Percentiles rank a stretch among this genome's conserved stretches.
Conservation (phyloP, 2,797 vertebrate species). For the Helicolenus hilgendorfi region DNA sequence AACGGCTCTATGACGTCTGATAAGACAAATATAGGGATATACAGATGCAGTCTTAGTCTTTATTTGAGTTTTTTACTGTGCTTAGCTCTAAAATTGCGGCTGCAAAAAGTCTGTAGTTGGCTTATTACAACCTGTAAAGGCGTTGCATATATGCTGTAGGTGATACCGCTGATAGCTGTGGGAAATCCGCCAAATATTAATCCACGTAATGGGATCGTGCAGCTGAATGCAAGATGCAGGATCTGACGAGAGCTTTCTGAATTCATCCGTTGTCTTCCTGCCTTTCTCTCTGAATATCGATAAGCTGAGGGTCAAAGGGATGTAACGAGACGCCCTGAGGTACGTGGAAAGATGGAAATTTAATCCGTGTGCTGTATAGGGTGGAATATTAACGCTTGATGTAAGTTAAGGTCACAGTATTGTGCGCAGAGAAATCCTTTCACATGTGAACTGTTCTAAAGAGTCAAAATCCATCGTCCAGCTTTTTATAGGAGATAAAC, state of each 20-base stretch:
- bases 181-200: conserved; percentile 67
- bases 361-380: conserved; percentile 2
- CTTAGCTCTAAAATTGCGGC: neutral
- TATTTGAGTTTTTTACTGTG: neutral
- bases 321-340: neutral
- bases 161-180: conserved; percentile 2
- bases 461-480: conserved; percentile 79
- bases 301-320: conserved; percentile 59
- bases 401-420: neutral
- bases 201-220: conserved; percentile 62
- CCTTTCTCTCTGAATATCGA: conserved; percentile 40
- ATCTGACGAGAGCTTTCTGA: conserved; percentile 65
- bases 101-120: neutral
- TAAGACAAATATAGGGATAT: neutral
- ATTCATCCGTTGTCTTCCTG: conserved; percentile 34
- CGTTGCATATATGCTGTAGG: conserved; percentile 10
- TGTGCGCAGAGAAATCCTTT: neutral
- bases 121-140: neutral
- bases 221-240: conserved; percentile 88
- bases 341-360: conserved; percentile 20
- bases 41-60: neutral
- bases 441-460: neutral
- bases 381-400: conserved; percentile 41
- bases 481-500: conserved; percentile 92
- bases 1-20: neutral